Conservation (phyloP, 2,113 vertebrate genomes). For the Mus musculus region GRCm39 chr1:42276001-42276500, state of each 20-base stretch:
- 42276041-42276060: slow-evolving; percentile 50
- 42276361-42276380: too few relatives aligned
- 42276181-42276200: slow-evolving; percentile 44
- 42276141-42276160: slow-evolving; percentile 43
- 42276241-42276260: slow-evolving; percentile 50
- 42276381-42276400: accelerated
- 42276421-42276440: background rate
- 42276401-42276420: background rate
- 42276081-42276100: slow-evolving; percentile 65
- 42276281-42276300: slow-evolving; percentile 10
- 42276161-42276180: slow-evolving; percentile 62
- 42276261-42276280: slow-evolving; percentile 63
- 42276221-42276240: slow-evolving; percentile 6
- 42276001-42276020: slow-evolving; percentile 64
- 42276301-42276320: background rate
- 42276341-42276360: background rate
- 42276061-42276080: slow-evolving; percentile 57
- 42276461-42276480: background rate
- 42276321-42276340: background rate
- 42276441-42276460: background rate
- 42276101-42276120: slow-evolving; percentile 1
- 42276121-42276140: slow-evolving; percentile 13
- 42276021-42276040: slow-evolving; percentile 56
- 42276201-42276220: slow-evolving; percentile 13
- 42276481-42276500: too few relatives aligned